phyloP scores from a whole-genome alignment of 2,888 invertebrate species.

The Netelia fuscicornis region DNA sequence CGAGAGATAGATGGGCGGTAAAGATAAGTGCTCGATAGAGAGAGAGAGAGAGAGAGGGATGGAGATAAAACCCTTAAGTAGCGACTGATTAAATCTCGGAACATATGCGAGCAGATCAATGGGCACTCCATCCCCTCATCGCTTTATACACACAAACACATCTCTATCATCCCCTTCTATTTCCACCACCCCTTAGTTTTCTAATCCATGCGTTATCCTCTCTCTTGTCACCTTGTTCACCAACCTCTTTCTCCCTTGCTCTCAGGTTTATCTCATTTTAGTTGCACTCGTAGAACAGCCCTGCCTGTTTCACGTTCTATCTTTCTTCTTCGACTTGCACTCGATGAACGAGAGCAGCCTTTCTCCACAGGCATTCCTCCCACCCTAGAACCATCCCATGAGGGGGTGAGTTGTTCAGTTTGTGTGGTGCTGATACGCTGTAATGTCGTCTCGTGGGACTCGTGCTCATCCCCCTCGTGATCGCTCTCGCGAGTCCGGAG shows the following conservation, averaged over 20 bases:
- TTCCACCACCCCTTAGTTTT: conserved; percentile 21
- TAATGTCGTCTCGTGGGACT: conserved; percentile 81
- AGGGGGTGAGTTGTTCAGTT: conserved; percentile 78
- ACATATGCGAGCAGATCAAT: conserved; percentile 84
- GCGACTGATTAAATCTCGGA: conserved; percentile 84
- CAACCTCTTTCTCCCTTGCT: conserved; percentile 13
- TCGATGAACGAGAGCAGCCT: conserved; percentile 71
- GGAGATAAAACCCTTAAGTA: conserved; percentile 82
- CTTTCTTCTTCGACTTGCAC: conserved; percentile 84
- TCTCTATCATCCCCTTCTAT: conserved; percentile 51
- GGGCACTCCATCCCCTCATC: conserved; percentile 65
- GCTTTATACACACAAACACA: conserved; percentile 46
- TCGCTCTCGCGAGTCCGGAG: conserved; percentile 31
- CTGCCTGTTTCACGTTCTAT: conserved; percentile 73
- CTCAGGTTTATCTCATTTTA: conserved; percentile 39
- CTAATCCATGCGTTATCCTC: conserved; percentile 45
- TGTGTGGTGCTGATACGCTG: conserved; percentile 83
- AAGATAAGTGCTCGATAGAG: conserved; percentile 69
- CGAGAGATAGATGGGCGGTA: conserved; percentile 63
- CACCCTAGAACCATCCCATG: conserved; percentile 55
- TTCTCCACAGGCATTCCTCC: conserved; percentile 79
- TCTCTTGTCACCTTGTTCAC: conserved; percentile 18
- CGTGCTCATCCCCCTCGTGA: conserved; percentile 63
- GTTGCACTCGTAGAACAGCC: conserved; percentile 50
- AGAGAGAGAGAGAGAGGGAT: conserved; percentile 71